Conservation (phyloP, 2,113 vertebrate genomes). For the Calonectris borealis region DNA sequence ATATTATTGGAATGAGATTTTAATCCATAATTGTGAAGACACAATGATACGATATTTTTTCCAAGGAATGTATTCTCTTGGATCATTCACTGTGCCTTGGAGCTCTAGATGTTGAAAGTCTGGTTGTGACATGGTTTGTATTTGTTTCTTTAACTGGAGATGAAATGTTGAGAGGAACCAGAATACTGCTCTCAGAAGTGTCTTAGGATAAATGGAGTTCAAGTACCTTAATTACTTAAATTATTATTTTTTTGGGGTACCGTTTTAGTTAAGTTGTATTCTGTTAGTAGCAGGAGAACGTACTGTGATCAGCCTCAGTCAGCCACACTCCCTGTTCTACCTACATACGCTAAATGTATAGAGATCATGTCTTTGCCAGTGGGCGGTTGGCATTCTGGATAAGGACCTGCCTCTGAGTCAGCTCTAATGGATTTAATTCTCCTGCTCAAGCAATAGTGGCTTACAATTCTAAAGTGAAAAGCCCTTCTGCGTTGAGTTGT, state of each 20-base stretch:
- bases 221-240: background rate
- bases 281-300: background rate
- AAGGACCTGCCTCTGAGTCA: conserved; percentile 11
- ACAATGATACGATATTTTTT: background rate
- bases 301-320: background rate
- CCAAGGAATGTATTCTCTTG: background rate
- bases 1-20: background rate
- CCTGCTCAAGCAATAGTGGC: background rate
- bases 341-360: background rate
- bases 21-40: background rate
- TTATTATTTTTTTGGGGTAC: background rate
- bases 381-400: background rate
- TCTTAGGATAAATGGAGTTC: background rate
- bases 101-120: background rate
- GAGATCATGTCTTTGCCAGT: background rate
- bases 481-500: conserved; percentile 4
- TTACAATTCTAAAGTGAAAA: background rate
- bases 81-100: background rate
- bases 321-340: background rate
- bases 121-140: background rate
- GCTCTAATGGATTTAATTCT: background rate
- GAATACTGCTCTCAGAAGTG: background rate
- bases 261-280: background rate
- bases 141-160: background rate
- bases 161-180: background rate